Evolutionary conservation across 2,113 vertebrate species (phyloP).

Genomic region (Seriola dumerili): DNA sequence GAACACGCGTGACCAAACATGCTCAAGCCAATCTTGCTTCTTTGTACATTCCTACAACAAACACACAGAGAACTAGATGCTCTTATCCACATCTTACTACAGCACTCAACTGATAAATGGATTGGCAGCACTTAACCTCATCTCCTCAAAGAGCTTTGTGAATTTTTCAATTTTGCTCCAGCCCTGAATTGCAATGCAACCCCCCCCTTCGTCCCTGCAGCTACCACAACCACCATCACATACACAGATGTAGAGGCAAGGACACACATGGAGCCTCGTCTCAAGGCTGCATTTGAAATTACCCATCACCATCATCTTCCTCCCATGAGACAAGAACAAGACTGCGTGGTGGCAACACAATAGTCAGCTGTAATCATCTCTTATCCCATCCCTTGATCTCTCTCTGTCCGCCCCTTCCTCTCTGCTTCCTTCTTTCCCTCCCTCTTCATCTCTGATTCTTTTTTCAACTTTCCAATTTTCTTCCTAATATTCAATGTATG

Average conservation of each 20-base stretch:
- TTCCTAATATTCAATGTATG: background rate
- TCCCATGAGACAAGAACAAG: conserved; percentile 63
- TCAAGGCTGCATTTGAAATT: conserved; percentile 76
- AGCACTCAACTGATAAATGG: conserved; percentile 74
- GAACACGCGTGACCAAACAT: background rate
- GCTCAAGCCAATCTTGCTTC: background rate
- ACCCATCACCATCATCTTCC: conserved; percentile 52
- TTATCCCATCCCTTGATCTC: conserved; percentile 66
- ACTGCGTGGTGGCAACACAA: conserved; percentile 54
- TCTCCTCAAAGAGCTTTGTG: conserved; percentile 67
- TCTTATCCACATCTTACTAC: conserved; percentile 45
- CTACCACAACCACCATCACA: conserved; percentile 12
- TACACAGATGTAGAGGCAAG: conserved; percentile 50
- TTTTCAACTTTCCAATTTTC: conserved; percentile 23
- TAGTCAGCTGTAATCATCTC: conserved; percentile 64
- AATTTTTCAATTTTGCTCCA: conserved; percentile 73
- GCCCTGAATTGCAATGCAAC: conserved; percentile 20
- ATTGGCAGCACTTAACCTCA: conserved; percentile 78
- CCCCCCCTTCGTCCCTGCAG: background rate
- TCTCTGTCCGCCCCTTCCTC: conserved; percentile 37
- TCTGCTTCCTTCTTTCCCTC: conserved; percentile 50
- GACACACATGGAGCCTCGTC: conserved; percentile 55
- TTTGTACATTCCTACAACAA: conserved; percentile 30
- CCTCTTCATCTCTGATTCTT: conserved; percentile 53
- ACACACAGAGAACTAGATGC: conserved; percentile 15